These are phyloP conservation scores for Arizona elegans DNA, from an alignment of 2,113 vertebrate genomes.

Conservation along the genomic window DNA sequence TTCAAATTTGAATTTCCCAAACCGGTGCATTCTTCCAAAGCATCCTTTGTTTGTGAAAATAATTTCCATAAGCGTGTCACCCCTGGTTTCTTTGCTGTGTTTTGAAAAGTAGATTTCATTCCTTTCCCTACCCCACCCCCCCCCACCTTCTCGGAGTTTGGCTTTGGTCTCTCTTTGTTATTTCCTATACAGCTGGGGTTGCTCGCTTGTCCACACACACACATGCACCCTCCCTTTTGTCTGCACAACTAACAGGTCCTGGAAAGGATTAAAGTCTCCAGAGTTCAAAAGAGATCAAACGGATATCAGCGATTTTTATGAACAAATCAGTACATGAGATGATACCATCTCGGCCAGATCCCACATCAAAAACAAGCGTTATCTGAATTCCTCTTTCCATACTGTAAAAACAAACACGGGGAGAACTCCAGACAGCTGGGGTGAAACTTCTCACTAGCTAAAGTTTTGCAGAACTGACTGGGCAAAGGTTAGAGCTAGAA, in stretches of 20 bases:
- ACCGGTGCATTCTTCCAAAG: not conserved
- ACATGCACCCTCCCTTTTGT: not conserved
- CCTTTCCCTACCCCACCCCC: not conserved
- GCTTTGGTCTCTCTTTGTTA: constrained; percentile 24
- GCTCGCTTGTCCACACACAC: constrained; percentile 9
- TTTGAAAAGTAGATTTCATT: constrained; percentile 1
- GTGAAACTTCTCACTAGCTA: not conserved
- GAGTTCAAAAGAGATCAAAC: constrained; percentile 46
- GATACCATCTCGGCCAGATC: constrained; percentile 43
- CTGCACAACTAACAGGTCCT: constrained; percentile 35
- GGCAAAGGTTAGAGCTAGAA: not conserved
- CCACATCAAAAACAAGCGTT: constrained; percentile 26
- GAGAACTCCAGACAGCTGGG: constrained; percentile 18
- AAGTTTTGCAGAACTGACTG: constrained; percentile 21
- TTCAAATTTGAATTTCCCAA: not conserved
- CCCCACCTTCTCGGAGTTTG: not conserved
- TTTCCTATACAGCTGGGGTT: constrained; percentile 15
- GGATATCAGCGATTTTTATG: constrained; percentile 25
- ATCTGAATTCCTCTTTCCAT: constrained; percentile 23
- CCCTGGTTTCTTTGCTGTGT: not conserved
- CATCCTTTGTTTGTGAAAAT: not conserved
- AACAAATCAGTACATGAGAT: constrained; percentile 7
- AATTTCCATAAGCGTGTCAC: not conserved
- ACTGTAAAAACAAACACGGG: not conserved
- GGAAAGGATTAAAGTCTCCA: constrained; percentile 41